Percentiles rank a stretch among this genome's conserved stretches.
phyloP scores from a whole-genome alignment of 1,140 invertebrate genomes.

The Monochamus saltuarius region DNA sequence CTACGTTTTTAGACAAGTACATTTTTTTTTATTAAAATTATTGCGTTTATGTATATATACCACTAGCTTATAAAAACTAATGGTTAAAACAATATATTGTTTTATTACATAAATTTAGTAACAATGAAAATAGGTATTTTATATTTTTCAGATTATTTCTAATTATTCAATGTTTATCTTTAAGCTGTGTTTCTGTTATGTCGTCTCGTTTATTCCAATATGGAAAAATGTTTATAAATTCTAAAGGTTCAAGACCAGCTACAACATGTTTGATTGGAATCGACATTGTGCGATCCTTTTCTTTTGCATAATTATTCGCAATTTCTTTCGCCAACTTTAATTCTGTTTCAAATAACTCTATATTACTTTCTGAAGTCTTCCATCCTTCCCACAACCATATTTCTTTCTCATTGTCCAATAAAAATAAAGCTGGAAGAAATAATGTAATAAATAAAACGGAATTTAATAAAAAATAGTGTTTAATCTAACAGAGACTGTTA shows the following conservation, averaged over 20 bases:
- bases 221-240: constrained; percentile 35
- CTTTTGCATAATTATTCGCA: constrained; percentile 19
- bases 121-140: no score
- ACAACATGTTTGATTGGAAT: constrained; percentile 18
- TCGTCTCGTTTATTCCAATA: constrained; percentile 17
- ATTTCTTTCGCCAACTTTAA: constrained; percentile 22
- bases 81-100: no score
- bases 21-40: no score
- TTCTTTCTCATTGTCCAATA: constrained; percentile 33
- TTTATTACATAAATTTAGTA: no score
- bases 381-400: constrained; percentile 36
- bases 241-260: constrained; percentile 25
- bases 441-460: not conserved
- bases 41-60: no score
- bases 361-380: not conserved
- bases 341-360: constrained; percentile 9
- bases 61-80: no score
- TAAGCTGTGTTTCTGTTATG: not conserved
- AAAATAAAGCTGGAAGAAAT: constrained; percentile 29
- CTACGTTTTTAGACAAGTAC: no score
- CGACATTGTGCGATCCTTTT: constrained; percentile 16
- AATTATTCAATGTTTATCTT: not conserved
- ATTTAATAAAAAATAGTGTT: not conserved
- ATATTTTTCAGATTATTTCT: no score
- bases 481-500: not conserved